Evolutionary conservation across 2,888 invertebrate species (phyloP), one percentile per base, ranked within the genome.

Genomic region (Nasonovia ribisnigri): DNA sequence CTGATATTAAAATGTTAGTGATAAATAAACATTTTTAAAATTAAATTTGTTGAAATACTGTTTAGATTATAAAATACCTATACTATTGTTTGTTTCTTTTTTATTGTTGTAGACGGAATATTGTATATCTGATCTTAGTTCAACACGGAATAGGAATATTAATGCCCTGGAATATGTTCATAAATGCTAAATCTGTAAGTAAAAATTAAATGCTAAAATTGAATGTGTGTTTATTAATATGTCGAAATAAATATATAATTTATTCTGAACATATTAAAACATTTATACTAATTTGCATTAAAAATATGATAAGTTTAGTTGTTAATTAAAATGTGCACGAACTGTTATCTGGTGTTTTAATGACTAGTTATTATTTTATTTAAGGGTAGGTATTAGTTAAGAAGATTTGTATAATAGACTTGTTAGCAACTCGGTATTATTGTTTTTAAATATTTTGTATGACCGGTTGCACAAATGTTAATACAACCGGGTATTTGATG

Each of bases 91-190:
- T 6, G 43, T 93, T 88, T 94, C 90, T 93, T 57, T 94, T 94
- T 92, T 95, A 94, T 95, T 92, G 16, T 95, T 95, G 42, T 95
- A 96, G 96, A 96, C 97, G 97, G 96, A 97, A 97, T 95, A 95
- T 99, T 88, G 98, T 99, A 87, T 99, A 98, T 96, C 96, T 98
- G 93, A 99, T 98, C 94, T 97, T 99, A 95, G 95, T 99, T 95
- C 96, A 99, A 91, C 99, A 99, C 96, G 99, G 99, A 20, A 97
- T 99, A 95, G 99, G 99, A 86, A 98, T 98, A 0, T 96, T 98
- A 94, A 99, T 99, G 96, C 99, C 99, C 29, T 99, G 99, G 99
- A 99, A 99, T 96, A 99, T 99, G 99, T 99, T 99, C 96, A 99
- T 99, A 95, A 99, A 98, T 94, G 99, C 99, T 67, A 98, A 98